Conservation (phyloP, 1,140 invertebrate genomes). For the Ceratitis capitata region DNA sequence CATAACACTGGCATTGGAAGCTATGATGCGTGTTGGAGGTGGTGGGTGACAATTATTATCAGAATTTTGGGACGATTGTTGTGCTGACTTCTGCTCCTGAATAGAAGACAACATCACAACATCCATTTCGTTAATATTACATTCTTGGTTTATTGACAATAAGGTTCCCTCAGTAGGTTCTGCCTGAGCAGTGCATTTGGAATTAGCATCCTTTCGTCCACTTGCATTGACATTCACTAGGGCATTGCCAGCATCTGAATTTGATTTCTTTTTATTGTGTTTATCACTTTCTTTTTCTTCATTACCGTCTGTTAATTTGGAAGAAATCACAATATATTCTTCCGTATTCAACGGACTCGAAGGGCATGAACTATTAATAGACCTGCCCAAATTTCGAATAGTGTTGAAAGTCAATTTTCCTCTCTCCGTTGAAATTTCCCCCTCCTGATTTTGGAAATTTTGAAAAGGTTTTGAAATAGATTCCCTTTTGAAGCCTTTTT, state of each 20-base stretch:
- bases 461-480: neutral
- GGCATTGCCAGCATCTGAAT: neutral
- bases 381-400: neutral
- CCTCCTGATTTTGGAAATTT: constrained; percentile 15
- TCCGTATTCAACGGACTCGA: neutral
- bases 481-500: neutral
- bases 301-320: neutral
- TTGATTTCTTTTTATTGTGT: neutral
- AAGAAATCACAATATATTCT: neutral
- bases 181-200: neutral
- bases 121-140: neutral
- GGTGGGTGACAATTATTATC: neutral
- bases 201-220: neutral
- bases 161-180: neutral
- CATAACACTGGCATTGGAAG: constrained; percentile 4
- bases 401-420: neutral
- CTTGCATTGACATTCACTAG: neutral
- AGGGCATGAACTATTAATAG: neutral
- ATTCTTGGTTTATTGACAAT: neutral
- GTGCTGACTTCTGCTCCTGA: neutral
- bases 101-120: constrained; percentile 7
- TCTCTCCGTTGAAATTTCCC: neutral
- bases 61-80: neutral
- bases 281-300: constrained; percentile 12
- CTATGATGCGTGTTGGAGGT: neutral